Conservation (phyloP, 2,888 invertebrate species). For the Caenorhabditis doughertyi region DNA sequence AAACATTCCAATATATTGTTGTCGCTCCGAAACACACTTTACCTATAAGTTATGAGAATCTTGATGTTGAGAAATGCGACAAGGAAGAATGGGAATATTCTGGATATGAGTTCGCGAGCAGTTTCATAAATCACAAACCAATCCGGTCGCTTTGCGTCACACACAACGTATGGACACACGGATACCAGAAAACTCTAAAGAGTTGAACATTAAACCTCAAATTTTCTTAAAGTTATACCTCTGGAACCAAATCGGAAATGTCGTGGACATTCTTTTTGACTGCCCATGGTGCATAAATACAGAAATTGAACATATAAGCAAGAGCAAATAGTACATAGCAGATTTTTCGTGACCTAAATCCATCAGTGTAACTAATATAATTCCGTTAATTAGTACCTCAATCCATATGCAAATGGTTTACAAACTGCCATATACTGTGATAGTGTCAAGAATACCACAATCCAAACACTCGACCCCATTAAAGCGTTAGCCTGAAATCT, state of each 20-base stretch:
- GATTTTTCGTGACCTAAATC: slow-evolving; percentile 65
- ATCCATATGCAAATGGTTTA: slow-evolving; percentile 80
- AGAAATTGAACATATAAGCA: slow-evolving; percentile 81
- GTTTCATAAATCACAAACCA: slow-evolving; percentile 80
- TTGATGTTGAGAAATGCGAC: slow-evolving; percentile 84
- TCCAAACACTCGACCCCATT: slow-evolving; percentile 85
- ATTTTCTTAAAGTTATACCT: slow-evolving; percentile 24
- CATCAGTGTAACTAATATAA: neutral
- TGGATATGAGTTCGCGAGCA: slow-evolving; percentile 82
- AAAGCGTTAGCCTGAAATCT: slow-evolving; percentile 83
- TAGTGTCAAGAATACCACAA: slow-evolving; percentile 85
- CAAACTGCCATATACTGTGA: slow-evolving; percentile 85
- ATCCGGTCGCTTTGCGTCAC: slow-evolving; percentile 75
- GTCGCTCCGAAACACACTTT: neutral
- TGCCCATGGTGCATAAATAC: slow-evolving; percentile 82
- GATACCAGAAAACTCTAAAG: slow-evolving; percentile 35
- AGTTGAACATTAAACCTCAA: neutral
- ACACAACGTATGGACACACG: slow-evolving; percentile 79
- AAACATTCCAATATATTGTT: neutral
- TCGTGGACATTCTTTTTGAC: slow-evolving; percentile 80
- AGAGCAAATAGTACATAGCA: slow-evolving; percentile 74
- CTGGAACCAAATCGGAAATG: slow-evolving; percentile 53
- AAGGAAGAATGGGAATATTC: slow-evolving; percentile 84
- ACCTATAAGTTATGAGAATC: slow-evolving; percentile 84
- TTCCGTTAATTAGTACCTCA: slow-evolving; percentile 18